Evolutionary conservation across 2,113 vertebrate genomes (phyloP).

Genomic region (Apteryx owenii): DNA sequence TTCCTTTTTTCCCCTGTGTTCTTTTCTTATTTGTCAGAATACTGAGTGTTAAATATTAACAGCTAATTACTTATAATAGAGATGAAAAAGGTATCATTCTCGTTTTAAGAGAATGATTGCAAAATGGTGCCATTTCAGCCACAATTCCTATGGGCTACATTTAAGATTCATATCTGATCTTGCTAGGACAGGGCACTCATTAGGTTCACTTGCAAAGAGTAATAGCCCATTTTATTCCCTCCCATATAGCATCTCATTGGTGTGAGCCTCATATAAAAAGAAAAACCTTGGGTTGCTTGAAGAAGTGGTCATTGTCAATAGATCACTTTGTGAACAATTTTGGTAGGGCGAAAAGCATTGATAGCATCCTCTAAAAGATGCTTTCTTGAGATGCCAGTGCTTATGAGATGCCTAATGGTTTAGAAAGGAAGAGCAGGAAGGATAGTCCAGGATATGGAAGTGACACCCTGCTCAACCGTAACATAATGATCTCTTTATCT

Average conservation of each 20-base stretch:
- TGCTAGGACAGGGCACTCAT: neutral
- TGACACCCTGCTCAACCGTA: neutral
- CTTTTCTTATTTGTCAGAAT: neutral
- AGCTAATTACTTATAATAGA: neutral
- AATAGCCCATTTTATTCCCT: neutral
- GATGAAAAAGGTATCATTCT: neutral
- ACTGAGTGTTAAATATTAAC: neutral
- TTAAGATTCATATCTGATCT: neutral
- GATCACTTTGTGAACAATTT: neutral
- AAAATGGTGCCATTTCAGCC: neutral
- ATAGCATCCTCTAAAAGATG: neutral
- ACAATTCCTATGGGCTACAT: neutral
- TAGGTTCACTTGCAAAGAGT: neutral
- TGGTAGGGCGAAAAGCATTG: neutral
- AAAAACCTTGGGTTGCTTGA: neutral
- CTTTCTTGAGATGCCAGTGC: neutral
- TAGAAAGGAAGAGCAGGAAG: neutral
- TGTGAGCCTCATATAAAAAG: neutral
- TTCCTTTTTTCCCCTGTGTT: neutral
- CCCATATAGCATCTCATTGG: neutral
- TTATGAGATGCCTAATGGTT: neutral
- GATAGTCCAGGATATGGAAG: too few species aligned
- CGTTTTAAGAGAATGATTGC: neutral
- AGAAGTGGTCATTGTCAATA: neutral
- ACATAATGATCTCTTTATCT: neutral